These are phyloP conservation scores for Callimorpha dominula DNA, from an alignment of 2,888 invertebrate genomes.

Conservation along the genomic window DNA sequence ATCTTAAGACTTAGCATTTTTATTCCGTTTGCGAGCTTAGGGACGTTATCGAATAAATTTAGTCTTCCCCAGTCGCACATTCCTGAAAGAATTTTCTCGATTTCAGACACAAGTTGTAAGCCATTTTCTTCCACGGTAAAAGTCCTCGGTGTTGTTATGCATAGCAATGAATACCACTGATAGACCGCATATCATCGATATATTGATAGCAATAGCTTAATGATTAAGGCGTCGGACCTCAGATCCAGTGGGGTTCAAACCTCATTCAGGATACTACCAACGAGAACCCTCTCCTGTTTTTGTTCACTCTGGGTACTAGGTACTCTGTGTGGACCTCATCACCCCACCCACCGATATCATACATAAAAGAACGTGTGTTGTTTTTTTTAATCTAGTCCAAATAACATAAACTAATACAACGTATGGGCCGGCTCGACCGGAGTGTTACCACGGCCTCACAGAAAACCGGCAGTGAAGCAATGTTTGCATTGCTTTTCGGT, in stretches of 20 bases:
- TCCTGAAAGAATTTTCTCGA: neutral
- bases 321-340: no score
- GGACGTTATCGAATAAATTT: constrained; percentile 1
- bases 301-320: no score
- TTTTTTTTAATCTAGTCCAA: no score
- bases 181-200: neutral
- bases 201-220: neutral
- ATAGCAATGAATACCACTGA: neutral
- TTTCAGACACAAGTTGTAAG: neutral
- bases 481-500: no score
- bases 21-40: neutral
- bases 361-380: no score
- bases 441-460: no score
- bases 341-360: no score
- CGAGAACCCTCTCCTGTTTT: neutral
- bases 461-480: no score
- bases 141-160: neutral
- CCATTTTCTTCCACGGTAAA: neutral
- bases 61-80: neutral
- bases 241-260: neutral
- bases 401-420: no score
- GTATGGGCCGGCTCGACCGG: no score
- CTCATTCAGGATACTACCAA: neutral
- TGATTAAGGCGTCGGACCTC: neutral
- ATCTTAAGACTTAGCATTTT: neutral